phyloP scores from a whole-genome alignment of 2,797 vertebrate species.

The Distichodus sexfasciatus region DNA sequence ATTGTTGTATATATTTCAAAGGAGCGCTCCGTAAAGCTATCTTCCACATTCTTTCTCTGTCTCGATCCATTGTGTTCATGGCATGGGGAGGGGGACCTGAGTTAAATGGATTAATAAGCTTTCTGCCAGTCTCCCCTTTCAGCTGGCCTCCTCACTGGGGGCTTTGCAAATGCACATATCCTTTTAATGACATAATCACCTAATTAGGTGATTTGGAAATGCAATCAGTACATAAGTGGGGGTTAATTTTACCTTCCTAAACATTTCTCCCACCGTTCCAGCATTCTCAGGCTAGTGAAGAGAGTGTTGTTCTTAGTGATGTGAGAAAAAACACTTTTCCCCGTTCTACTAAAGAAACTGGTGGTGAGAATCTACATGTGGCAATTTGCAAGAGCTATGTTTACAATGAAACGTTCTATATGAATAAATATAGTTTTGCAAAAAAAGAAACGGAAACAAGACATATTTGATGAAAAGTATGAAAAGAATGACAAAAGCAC shows the following conservation, averaged over 20 bases:
- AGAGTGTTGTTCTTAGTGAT: neutral
- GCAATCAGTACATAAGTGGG: conserved; percentile 76
- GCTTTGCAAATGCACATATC: conserved; percentile 80
- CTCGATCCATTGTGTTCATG: conserved; percentile 70
- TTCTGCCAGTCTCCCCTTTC: conserved; percentile 84
- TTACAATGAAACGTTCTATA: neutral
- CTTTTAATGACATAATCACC: conserved; percentile 94
- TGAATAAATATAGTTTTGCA: too few species aligned
- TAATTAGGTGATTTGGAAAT: conserved; percentile 90
- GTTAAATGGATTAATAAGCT: conserved; percentile 96
- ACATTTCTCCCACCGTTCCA: conserved; percentile 71
- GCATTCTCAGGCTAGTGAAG: conserved; percentile 57
- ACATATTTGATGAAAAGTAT: too few species aligned
- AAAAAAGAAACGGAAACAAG: too few species aligned
- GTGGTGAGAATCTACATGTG: too few species aligned
- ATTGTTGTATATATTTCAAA: conserved; percentile 88
- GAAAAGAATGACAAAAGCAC: too few species aligned
- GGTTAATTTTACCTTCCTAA: conserved; percentile 78
- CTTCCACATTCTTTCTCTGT: conserved; percentile 76
- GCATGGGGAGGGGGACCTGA: conserved; percentile 68
- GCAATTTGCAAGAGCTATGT: too few species aligned
- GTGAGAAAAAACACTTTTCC: too few species aligned
- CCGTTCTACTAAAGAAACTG: too few species aligned
- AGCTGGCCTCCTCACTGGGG: conserved; percentile 79
- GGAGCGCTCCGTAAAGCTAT: conserved; percentile 81